A percentile compares a stretch with the other conserved stretches of the same genome.
These are phyloP conservation scores for Homarus gammarus DNA, from an alignment of 2,888 invertebrate genomes.

Conservation along the genomic window DNA sequence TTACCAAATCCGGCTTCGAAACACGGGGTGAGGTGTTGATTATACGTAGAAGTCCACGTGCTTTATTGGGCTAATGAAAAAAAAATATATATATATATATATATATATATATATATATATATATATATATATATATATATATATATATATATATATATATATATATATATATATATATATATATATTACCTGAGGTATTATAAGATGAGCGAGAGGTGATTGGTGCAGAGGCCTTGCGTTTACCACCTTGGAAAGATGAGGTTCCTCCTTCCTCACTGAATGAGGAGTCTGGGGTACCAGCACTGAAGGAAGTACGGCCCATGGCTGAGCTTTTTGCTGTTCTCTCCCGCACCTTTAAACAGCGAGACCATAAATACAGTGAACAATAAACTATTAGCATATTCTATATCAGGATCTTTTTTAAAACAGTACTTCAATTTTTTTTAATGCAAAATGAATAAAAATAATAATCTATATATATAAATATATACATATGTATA, in stretches of 20 bases:
- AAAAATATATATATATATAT: no score
- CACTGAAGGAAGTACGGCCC: conserved; percentile 87
- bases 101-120: no score
- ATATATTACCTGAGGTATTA: conserved; percentile 64
- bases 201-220: conserved; percentile 71
- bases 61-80: no score
- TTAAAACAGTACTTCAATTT: no score
- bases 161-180: no score
- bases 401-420: conserved; percentile 75
- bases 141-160: no score
- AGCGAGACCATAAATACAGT: not conserved
- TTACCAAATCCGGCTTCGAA: no score
- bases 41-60: no score
- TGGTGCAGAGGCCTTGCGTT: conserved; percentile 77
- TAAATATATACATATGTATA: conserved; percentile 81
- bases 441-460: no score
- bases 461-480: not conserved
- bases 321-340: conserved; percentile 95
- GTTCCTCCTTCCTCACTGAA: conserved; percentile 91
- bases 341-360: conserved; percentile 91
- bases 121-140: no score
- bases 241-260: conserved; percentile 81
- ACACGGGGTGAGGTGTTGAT: no score
- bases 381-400: conserved; percentile 82
- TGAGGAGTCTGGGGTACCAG: conserved; percentile 92